Evolutionary conservation across 2,888 invertebrate species (phyloP).

Genomic region (Chesias legatella): DNA sequence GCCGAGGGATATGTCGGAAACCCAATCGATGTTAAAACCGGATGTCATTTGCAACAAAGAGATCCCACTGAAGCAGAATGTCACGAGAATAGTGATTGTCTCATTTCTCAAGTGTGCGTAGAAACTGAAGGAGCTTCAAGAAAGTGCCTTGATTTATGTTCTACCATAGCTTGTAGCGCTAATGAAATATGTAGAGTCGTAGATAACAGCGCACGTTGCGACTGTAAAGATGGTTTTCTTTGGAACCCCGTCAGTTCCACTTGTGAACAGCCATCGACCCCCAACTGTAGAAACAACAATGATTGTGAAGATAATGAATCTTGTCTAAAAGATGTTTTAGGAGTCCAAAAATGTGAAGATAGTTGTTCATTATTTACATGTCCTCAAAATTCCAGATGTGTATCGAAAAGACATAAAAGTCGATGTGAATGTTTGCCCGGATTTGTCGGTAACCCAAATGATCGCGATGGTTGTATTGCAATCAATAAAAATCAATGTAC

Average conservation of each 20-base stretch:
- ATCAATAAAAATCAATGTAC: conserved; percentile 87
- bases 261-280: conserved; percentile 93
- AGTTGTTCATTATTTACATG: conserved; percentile 91
- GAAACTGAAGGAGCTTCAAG: conserved; percentile 81
- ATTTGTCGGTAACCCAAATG: conserved; percentile 93
- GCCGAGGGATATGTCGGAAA: conserved; percentile 90
- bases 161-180: conserved; percentile 89
- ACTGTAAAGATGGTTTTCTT: conserved; percentile 87
- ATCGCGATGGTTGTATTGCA: conserved; percentile 91
- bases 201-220: conserved; percentile 86
- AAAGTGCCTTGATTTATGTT: conserved; percentile 89
- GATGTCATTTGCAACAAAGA: conserved; percentile 87
- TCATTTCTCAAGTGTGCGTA: conserved; percentile 85
- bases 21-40: conserved; percentile 88
- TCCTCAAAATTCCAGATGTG: conserved; percentile 90
- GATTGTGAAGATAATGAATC: conserved; percentile 86
- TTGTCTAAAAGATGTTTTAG: conserved; percentile 91
- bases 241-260: conserved; percentile 91
- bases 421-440: conserved; percentile 92
- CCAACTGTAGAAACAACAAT: conserved; percentile 86
- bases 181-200: conserved; percentile 90
- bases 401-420: conserved; percentile 86
- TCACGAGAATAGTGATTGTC: conserved; percentile 85
- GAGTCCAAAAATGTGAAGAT: conserved; percentile 89
- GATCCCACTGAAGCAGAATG: conserved; percentile 82